phyloP scores from a whole-genome alignment of 2,797 vertebrate genomes.

The Premnoplex brunnescens region DNA sequence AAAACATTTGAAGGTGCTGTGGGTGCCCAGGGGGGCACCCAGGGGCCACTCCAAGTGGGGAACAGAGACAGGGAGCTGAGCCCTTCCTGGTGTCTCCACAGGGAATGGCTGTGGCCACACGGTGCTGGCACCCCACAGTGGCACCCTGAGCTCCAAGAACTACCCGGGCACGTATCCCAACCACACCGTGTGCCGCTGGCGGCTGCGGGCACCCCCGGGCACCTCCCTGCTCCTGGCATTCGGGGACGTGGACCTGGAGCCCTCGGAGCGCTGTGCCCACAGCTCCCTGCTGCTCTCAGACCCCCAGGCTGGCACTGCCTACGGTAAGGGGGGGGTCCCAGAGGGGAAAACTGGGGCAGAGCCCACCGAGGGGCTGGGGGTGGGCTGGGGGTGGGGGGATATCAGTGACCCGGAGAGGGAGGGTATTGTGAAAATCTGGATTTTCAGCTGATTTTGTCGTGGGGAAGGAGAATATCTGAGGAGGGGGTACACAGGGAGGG shows the following conservation, averaged over 20 bases:
- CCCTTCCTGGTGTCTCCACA: slow-evolving; percentile 10
- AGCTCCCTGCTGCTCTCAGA: slow-evolving; percentile 81
- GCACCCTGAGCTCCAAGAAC: slow-evolving; percentile 86
- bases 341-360: not conserved
- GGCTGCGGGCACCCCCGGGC: slow-evolving; percentile 72
- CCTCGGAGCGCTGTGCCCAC: slow-evolving; percentile 76
- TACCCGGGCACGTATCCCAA: slow-evolving; percentile 89
- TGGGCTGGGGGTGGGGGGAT: not conserved
- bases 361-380: fast-evolving
- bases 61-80: not conserved
- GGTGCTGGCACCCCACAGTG: slow-evolving; percentile 78
- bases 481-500: not conserved
- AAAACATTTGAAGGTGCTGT: not conserved
- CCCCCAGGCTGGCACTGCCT: slow-evolving; percentile 45
- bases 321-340: slow-evolving; percentile 68
- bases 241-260: slow-evolving; percentile 86
- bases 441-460: not conserved
- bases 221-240: slow-evolving; percentile 80
- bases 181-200: slow-evolving; percentile 81
- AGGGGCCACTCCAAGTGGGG: not conserved
- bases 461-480: not conserved
- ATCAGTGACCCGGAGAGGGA: not conserved
- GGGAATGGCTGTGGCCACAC: slow-evolving; percentile 87
- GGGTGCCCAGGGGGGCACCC: not conserved
- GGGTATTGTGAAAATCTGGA: not conserved